These are phyloP conservation scores for Pampus argenteus DNA, from an alignment of 2,797 vertebrate genomes.

Conservation along the genomic window DNA sequence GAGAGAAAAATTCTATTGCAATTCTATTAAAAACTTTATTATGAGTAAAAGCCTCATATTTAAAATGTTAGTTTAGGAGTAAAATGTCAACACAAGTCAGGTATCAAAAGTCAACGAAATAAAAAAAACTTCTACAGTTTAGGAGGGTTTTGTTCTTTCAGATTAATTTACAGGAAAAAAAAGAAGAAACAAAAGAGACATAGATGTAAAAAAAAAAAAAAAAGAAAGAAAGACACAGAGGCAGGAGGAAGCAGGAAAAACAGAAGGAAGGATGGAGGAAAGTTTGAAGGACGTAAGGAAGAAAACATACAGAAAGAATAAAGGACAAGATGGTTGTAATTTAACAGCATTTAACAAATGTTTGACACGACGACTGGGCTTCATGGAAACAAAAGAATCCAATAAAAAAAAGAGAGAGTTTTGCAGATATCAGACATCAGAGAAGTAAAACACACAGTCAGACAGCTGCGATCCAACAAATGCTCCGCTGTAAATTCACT, in stretches of 20 bases:
- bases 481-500: slow-evolving; percentile 57
- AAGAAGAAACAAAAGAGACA: neutral
- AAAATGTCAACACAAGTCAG: neutral
- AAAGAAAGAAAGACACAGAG: neutral
- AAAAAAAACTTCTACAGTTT: neutral
- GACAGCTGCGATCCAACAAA: slow-evolving; percentile 43
- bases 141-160: neutral
- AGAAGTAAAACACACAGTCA: slow-evolving; percentile 36
- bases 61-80: too few relatives aligned
- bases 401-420: slow-evolving; percentile 24
- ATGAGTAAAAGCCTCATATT: too few relatives aligned
- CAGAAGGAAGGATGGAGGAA: neutral
- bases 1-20: too few relatives aligned
- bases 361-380: slow-evolving; percentile 22
- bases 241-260: neutral
- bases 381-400: slow-evolving; percentile 10
- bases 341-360: slow-evolving; percentile 31
- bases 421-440: slow-evolving; percentile 20
- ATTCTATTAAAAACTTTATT: too few relatives aligned
- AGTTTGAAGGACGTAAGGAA: neutral
- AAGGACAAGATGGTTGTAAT: neutral
- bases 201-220: neutral
- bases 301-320: neutral
- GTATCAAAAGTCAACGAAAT: neutral
- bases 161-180: neutral